Base-by-base conservation (phyloP, 23 tunicate genomes). In the Trididemnum clinides region DNA sequence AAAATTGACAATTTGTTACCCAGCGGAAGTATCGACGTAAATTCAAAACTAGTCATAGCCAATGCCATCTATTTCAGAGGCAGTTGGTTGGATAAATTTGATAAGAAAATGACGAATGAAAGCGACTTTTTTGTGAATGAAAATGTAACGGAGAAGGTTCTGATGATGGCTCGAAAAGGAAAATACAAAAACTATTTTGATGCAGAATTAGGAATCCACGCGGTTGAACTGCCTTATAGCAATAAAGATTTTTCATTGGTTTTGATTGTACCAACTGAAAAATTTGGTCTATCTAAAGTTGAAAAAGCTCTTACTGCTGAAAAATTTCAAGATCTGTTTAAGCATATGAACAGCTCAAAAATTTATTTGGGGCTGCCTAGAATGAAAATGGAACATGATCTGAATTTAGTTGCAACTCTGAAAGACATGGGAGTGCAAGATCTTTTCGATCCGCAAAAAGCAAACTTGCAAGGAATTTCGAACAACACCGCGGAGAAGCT, bases 41-140 rank as follows among this genome's bases (percentile, higher is more conserved):
- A 25, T 44, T 81, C 90, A 20, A 28, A 34, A 4, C 75, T 88
- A 5, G 87, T 88, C 18, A 10, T 88, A 5, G 81, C 72, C 23
- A 81, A 82, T 33, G 91, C 91, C 4, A 54, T 88, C 4, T 88
- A 88, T 50, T 88, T 88, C 72, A 88, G 82, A 82, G 91, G 91
- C 31, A 64, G 70, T 23, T 88, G 91, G 91, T 26, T 34, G 33
- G 78, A 71, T 19, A 74, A 66, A 75, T 88, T 88, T 37, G 1
- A 64, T 18, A n/a, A 66, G 3, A 19, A 1, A 4, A 25, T 0
- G 0, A 82, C 91, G n/a, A 33, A 19, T 10, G 57, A 31, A 20
- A 3, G 10, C 29, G 73, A 81, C 66, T 88, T 88, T 35, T 44
- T 83, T 38, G 1, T 57, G 29, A 3, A 30, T 3, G 81, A 82